phyloP scores from a whole-genome alignment of 1,140 invertebrate species.

The Platyscapa corneri region DNA sequence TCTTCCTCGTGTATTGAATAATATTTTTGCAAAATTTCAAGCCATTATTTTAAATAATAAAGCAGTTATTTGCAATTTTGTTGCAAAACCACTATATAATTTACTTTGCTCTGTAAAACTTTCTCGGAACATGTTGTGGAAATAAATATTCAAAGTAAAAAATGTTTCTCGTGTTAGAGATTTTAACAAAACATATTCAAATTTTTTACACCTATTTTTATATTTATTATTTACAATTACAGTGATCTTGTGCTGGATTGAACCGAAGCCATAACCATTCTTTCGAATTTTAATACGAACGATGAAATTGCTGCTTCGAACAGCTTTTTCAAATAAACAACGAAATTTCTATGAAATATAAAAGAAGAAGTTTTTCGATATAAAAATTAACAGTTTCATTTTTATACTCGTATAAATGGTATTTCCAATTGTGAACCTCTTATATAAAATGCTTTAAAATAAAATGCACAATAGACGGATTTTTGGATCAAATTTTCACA shows the following conservation, averaged over 20 bases:
- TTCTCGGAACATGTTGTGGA: not conserved
- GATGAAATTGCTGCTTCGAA: too few relatives aligned
- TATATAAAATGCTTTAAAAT: too few relatives aligned
- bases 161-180: not conserved
- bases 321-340: too few relatives aligned
- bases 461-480: too few relatives aligned
- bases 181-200: not conserved
- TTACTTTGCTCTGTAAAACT: slow-evolving; percentile 11
- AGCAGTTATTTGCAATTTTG: not conserved
- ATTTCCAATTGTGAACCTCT: too few relatives aligned
- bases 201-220: not conserved
- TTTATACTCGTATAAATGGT: not conserved
- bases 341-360: too few relatives aligned
- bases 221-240: not conserved
- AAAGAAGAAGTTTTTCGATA: too few relatives aligned
- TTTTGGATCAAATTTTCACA: too few relatives aligned
- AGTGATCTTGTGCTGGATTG: not conserved
- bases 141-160: not conserved
- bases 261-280: not conserved
- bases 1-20: not conserved
- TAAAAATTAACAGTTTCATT: not conserved
- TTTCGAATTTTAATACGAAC: not conserved
- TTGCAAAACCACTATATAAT: slow-evolving; percentile 9
- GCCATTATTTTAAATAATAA: not conserved
- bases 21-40: not conserved